Evolutionary conservation across 2,888 invertebrate species (phyloP), one percentile per base, ranked within the genome.

Genomic region (Melinaea marsaeus): DNA sequence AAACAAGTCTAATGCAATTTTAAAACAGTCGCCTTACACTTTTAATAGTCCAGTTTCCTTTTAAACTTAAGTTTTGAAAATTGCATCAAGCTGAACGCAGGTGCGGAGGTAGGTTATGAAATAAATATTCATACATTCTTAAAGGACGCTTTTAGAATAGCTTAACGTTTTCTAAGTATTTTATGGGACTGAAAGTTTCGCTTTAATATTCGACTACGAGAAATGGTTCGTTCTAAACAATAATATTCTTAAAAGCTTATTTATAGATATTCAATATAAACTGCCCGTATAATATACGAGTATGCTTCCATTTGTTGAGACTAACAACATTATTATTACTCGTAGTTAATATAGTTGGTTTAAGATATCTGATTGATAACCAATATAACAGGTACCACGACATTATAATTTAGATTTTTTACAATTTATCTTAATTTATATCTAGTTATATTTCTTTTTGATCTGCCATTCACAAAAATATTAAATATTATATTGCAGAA

Each of bases 51-150:
- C 62, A 63, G 66, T 65, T 67, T 68, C 66, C 68, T 68, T 66
- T 35, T 61, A 66, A 71, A 71, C 69, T 71, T 66, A 69, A 71
- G 67, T 71, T 74, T 71, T 72, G 71, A 74, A 72, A 75, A 74
- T 72, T 75, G 72, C 72, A 75, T 75, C 72, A 73, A 74, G 71
- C 69, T 66, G 66, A 57, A 58, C 60, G 67, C 72, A 77, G 75
- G 74, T 75, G 74, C 68, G 72, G 73, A 70, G 71, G 71, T 71
- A 72, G 69, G 72, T 74, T 72, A 73, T 73, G 70, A 73, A 75
- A 78, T 75, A 76, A 78, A 71, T 75, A 75, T 75, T 71, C 74
- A 72, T 75, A 68, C 67, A 62, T 63, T 60, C 67, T 62, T 61
- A 67, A 66, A 67, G 67, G 68, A 69, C 61, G 62, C 68, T 69